Evolutionary conservation across 92 coral and sea anemone genomes (phyloP).

Genomic region (Epizoanthus rinbou): DNA sequence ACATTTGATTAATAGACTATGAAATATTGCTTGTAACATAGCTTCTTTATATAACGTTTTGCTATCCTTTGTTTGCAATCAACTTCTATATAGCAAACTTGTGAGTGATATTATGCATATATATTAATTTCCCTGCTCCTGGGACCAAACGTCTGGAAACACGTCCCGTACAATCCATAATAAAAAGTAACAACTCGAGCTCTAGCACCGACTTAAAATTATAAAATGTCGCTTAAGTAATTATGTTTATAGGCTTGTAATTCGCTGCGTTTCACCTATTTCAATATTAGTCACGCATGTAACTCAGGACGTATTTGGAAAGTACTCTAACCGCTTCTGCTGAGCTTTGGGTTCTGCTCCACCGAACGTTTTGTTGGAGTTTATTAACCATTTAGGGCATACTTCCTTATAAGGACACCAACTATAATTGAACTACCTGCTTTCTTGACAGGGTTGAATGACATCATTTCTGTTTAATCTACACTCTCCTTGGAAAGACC

Average conservation of each 20-base stretch:
- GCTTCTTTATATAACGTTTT: background rate
- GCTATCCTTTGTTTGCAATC: background rate
- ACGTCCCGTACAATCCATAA: too few species aligned
- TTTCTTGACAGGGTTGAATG: constrained; percentile 33
- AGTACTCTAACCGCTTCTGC: background rate
- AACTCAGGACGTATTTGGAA: background rate
- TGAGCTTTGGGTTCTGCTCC: background rate
- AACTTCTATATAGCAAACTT: too few species aligned
- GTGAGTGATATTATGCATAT: too few species aligned
- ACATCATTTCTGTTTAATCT: constrained; percentile 37
- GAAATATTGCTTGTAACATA: background rate
- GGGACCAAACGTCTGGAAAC: too few species aligned
- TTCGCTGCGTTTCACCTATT: background rate
- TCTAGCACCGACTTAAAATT: too few species aligned
- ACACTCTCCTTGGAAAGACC: constrained; percentile 6
- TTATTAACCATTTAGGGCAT: background rate
- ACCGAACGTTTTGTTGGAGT: background rate
- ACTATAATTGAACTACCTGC: constrained; percentile 23
- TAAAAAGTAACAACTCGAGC: too few species aligned
- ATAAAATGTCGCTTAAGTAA: too few species aligned
- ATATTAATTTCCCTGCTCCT: too few species aligned
- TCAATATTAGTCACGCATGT: background rate
- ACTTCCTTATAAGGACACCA: constrained; percentile 23
- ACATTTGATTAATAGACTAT: background rate
- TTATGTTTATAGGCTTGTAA: too few species aligned